Evolutionary conservation across 2,888 invertebrate genomes (phyloP), one percentile per base, ranked within the genome.

Genomic region (Caenorhabditis uteleia): DNA sequence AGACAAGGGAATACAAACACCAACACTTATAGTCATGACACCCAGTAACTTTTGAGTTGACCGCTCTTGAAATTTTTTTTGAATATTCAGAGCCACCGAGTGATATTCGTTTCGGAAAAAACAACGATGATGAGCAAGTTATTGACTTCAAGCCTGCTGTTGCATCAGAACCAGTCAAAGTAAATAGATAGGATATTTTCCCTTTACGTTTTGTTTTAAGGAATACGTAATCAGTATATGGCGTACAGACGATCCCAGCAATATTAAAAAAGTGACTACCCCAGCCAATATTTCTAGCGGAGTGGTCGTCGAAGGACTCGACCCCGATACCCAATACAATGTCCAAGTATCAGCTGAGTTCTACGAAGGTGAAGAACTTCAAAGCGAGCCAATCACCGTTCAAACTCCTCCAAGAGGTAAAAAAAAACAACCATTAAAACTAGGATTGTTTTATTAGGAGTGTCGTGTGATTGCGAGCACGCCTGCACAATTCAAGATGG

Each of bases 71-170:
- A 46, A 31, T 29, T n/a, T 34, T 29, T 20, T 31, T 26, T 18
- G n/a, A 3, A 21, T 12, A 47, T 79, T 33, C 38, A 79, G 79
- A 76, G 36, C 79, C 80, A n/a, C 78, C 82, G 7, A 65, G 65
- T 27, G 78, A 79, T 31, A 68, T 79, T 26, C 74, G 76, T 2
- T 73, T 82, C 23, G 80, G 82, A 39, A 72, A 77, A 38, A 82
- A 79, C 61, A 79, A 81, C 46, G 80, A 82, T 53, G 80, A 79
- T 42, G 82, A 82, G 36, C 71, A 74, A 36, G 71, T 81, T 5
- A 54, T 81, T 23, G 78, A 78, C 45, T 81, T 81, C 71, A 79
- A 79, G 43, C 76, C 79, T 16, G 78, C 77, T 3, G 66, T 68
- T 25, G 54, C 75, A 20, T 70, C 69, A 8, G 67, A 73, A 26